A percentile compares a stretch with the other conserved stretches of the same genome.
These are phyloP conservation scores for Chinchilla lanigera DNA, from an alignment of 2,113 vertebrate species.

Conservation along the genomic window DNA sequence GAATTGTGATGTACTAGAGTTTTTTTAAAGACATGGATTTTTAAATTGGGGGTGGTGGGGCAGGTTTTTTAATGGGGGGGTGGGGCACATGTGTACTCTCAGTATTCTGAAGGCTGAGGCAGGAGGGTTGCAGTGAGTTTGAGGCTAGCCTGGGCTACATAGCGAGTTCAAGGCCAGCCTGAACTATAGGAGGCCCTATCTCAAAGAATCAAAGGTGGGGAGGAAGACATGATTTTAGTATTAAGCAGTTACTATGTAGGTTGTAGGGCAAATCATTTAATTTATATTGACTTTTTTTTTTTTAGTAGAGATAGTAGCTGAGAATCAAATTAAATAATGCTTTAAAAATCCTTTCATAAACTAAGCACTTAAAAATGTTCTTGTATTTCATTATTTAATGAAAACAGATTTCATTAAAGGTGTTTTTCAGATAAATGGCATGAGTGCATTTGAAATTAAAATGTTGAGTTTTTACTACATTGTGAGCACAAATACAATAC, in stretches of 20 bases:
- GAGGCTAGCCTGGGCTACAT: not conserved
- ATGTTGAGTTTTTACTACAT: conserved; percentile 41
- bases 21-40: not conserved
- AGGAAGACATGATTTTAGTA: not conserved
- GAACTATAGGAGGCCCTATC: not conserved
- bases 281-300: conserved; percentile 38
- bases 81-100: not conserved
- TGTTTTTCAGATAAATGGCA: conserved; percentile 21
- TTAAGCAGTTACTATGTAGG: not conserved
- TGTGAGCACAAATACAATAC: not conserved
- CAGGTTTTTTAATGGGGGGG: too few relatives aligned
- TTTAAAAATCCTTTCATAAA: conserved; percentile 41
- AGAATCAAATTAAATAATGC: conserved; percentile 52
- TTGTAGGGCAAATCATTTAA: conserved; percentile 26
- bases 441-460: conserved; percentile 42
- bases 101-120: not conserved
- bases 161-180: not conserved
- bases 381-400: too few relatives aligned
- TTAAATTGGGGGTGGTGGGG: not conserved
- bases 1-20: not conserved
- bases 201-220: not conserved
- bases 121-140: not conserved
- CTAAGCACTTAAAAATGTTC: not conserved
- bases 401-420: not conserved
- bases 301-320: conserved; percentile 4